These are phyloP conservation scores for Opisthocomus hoazin DNA, from an alignment of 2,113 vertebrate genomes.

Conservation along the genomic window DNA sequence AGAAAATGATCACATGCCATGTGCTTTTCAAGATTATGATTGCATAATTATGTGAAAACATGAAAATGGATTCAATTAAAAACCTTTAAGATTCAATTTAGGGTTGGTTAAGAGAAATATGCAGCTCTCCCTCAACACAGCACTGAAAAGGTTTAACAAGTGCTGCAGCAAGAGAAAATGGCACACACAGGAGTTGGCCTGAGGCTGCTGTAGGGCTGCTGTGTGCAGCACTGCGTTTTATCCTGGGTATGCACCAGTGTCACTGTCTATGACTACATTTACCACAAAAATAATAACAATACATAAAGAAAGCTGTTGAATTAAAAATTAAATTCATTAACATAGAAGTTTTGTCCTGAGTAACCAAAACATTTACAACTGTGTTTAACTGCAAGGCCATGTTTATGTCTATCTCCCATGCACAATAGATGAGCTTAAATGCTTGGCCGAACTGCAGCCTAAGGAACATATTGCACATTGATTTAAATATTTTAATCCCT, in stretches of 20 bases:
- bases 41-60: slow-evolving; percentile 81
- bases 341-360: neutral
- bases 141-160: slow-evolving; percentile 75
- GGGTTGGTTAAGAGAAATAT: slow-evolving; percentile 73
- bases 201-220: slow-evolving; percentile 33
- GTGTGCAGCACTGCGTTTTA: neutral
- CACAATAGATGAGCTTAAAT: neutral
- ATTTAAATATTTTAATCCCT: neutral
- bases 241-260: neutral
- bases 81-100: slow-evolving; percentile 81
- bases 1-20: slow-evolving; percentile 81
- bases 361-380: neutral
- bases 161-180: slow-evolving; percentile 57
- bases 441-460: neutral
- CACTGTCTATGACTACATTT: neutral
- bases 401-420: neutral
- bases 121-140: slow-evolving; percentile 67
- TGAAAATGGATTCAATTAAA: slow-evolving; percentile 84
- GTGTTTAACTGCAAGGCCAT: neutral
- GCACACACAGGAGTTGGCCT: slow-evolving; percentile 37
- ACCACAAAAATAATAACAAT: neutral
- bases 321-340: neutral
- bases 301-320: neutral
- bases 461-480: neutral
- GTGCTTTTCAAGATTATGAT: slow-evolving; percentile 80